These are phyloP conservation scores for Manduca sexta DNA, from an alignment of 1,140 invertebrate species.

Conservation along the genomic window DNA sequence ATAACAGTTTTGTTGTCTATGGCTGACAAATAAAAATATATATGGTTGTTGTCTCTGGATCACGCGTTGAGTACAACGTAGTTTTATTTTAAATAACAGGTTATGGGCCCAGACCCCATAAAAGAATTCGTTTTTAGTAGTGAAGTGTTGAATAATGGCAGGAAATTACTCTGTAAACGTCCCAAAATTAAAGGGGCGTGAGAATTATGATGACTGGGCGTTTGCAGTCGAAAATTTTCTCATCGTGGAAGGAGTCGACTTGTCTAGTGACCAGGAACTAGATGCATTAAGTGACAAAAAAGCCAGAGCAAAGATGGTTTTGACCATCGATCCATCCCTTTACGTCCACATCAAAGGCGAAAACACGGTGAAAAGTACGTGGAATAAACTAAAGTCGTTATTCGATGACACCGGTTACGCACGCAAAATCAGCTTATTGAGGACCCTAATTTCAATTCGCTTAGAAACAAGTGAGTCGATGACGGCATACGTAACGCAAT, in stretches of 20 bases:
- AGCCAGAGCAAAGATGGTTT: conserved; percentile 11
- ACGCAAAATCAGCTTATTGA: conserved; percentile 10
- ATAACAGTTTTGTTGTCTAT: no score
- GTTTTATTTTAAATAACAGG: no score
- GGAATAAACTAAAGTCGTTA: conserved; percentile 10
- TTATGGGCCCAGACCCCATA: no score
- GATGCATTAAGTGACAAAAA: neutral
- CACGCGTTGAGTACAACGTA: no score
- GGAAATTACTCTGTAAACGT: neutral
- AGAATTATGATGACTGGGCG: no score
- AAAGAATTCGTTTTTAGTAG: no score
- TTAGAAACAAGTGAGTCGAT: conserved; percentile 13
- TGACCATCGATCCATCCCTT: conserved; percentile 12
- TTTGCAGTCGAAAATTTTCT: conserved; percentile 12
- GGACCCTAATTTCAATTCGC: conserved; percentile 11
- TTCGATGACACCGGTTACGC: conserved; percentile 12
- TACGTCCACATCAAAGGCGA: conserved; percentile 12
- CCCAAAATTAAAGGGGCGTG: no score
- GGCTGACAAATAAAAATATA: no score
- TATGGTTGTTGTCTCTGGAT: no score
- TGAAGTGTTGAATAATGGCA: neutral
- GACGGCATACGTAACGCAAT: conserved; percentile 11
- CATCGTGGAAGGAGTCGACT: conserved; percentile 15
- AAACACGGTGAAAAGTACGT: neutral
- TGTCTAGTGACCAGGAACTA: conserved; percentile 1